Conservation (phyloP, 2,888 invertebrate genomes). For the Trypoxylon attenuatum region DNA sequence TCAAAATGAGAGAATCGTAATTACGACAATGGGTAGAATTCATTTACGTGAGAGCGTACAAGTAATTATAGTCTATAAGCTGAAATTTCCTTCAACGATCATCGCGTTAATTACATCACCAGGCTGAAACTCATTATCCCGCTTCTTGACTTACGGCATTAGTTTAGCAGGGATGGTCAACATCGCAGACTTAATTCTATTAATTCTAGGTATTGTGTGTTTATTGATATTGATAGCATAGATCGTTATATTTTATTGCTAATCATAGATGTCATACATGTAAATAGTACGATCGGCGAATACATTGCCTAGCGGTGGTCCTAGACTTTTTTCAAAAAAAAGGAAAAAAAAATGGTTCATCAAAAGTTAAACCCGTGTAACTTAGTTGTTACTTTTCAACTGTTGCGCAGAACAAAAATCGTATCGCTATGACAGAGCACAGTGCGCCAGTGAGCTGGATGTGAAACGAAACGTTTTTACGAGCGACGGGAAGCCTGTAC, state of each 20-base stretch:
- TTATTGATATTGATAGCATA: slow-evolving; percentile 41
- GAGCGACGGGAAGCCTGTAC: slow-evolving; percentile 15
- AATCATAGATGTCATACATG: slow-evolving; percentile 67
- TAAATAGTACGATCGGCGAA: slow-evolving; percentile 70
- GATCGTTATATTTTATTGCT: slow-evolving; percentile 52
- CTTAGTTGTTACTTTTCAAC: slow-evolving; percentile 55
- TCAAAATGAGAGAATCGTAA: too few relatives aligned
- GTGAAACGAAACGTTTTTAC: slow-evolving; percentile 21
- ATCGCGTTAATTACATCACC: too few relatives aligned
- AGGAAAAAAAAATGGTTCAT: too few relatives aligned
- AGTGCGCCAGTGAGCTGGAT: slow-evolving; percentile 31
- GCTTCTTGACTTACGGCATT: slow-evolving; percentile 20
- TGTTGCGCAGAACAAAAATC: slow-evolving; percentile 58
- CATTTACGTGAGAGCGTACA: too few relatives aligned
- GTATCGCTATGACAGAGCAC: slow-evolving; percentile 58
- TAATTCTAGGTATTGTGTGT: slow-evolving; percentile 7
- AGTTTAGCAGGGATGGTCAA: background rate
- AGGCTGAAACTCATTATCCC: too few relatives aligned
- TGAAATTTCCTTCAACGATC: too few relatives aligned
- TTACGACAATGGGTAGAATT: too few relatives aligned
- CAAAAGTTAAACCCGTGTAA: slow-evolving; percentile 51
- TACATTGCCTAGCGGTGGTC: slow-evolving; percentile 66
- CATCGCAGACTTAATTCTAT: too few relatives aligned
- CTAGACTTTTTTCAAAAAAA: slow-evolving; percentile 62
- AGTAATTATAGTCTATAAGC: too few relatives aligned